Conservation (phyloP, 2,888 invertebrate species). For the Limnephilus auricula region DNA sequence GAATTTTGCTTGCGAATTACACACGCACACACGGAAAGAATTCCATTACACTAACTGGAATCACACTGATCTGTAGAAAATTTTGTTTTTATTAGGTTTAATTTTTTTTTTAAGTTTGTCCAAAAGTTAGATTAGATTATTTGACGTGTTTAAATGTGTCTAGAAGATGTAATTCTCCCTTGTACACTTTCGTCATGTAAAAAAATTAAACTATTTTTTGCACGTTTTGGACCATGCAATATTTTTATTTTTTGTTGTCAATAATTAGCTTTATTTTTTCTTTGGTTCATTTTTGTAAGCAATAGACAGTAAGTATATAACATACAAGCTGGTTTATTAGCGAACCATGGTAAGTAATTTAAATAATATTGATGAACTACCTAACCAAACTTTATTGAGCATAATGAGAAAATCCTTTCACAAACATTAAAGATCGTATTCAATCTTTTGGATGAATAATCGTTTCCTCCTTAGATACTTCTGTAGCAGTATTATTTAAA, state of each 20-base stretch:
- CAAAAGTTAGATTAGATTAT: too few species aligned
- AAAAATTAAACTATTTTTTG: too few species aligned
- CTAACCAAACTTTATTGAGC: neutral
- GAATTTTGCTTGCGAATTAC: too few species aligned
- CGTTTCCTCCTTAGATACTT: neutral
- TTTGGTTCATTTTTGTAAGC: neutral
- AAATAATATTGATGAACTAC: neutral
- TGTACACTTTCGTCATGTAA: too few species aligned
- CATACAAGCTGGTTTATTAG: too few species aligned
- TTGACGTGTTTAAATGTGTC: too few species aligned
- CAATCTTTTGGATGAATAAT: neutral
- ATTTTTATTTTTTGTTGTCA: neutral
- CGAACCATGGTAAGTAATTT: neutral
- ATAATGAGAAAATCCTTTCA: neutral
- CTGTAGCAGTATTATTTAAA: neutral
- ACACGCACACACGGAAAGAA: too few species aligned
- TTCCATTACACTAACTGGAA: too few species aligned
- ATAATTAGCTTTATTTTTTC: neutral
- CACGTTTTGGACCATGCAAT: neutral
- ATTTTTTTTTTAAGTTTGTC: too few species aligned
- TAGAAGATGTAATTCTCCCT: too few species aligned
- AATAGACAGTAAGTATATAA: neutral
- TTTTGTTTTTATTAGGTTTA: too few species aligned
- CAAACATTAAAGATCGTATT: neutral
- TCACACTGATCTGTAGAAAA: too few species aligned